Evolutionary conservation across 2,888 invertebrate genomes (phyloP), one percentile per base, ranked within the genome.

Genomic region (Cyclophora albipunctata): DNA sequence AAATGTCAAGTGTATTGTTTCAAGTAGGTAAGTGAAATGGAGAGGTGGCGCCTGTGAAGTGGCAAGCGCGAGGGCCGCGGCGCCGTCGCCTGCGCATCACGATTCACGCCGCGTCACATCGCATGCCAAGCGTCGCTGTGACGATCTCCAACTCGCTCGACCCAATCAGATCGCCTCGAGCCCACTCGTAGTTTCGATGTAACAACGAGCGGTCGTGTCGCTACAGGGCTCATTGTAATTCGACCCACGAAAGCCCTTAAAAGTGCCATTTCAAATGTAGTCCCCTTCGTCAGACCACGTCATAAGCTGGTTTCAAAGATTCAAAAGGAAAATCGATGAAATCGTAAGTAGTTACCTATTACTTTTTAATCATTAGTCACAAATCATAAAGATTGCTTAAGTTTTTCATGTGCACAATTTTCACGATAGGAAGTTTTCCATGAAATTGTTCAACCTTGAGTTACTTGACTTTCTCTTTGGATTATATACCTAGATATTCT

Each of bases 221-320:
- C 73, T 76, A 67, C 71, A 73, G 85, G 84, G 83, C 84, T 86
- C 83, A 85, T 87, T 88, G 83, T 85, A 87, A 85, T 84, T 85
- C 84, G 75, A 59, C 53, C 69, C 72, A 75, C 81, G 85, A 87
- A 86, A 84, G 84, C 85, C 87, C 85, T 78, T 67, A 72, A 68
- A 55, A 78, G 84, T 88, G 82, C 73, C 78, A 73, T 73, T 85
- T 89, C 89, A 85, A 88, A 89, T 89, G 89, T 89, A 89, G 89
- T 87, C 89, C 76, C 74, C 67, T 83, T 81, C 66, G 83, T 78
- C 73, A 66, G 73, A 63, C 64, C 59, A 81, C 68, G 64, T 71
- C 67, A 77, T 79, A 80, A 73, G 74, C 75, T 70, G 75, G 57
- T 66, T 75, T 73, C 68, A 71, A 72, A 75, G 77, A 60, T 78